Evolutionary conservation across 64 coral and sea anemone genomes (phyloP).

Genomic region (Actinia tenebrosa): DNA sequence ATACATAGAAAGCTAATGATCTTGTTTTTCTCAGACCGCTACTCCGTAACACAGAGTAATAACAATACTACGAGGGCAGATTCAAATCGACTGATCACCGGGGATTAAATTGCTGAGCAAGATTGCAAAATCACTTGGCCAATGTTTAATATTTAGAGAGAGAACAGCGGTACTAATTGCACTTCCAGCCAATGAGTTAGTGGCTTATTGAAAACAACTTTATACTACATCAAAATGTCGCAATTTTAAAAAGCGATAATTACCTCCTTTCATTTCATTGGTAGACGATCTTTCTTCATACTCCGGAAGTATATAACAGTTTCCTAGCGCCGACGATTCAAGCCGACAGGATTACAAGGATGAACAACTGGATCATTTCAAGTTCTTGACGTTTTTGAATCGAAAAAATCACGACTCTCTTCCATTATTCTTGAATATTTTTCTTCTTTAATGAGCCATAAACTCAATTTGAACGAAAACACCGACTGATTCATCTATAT

Average conservation of each 20-base stretch:
- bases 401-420: neutral
- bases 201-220: constrained; percentile 6
- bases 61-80: neutral
- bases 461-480: neutral
- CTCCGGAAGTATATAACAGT: constrained; percentile 22
- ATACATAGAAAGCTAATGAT: neutral
- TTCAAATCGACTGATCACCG: neutral
- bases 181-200: neutral
- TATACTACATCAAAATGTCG: constrained; percentile 15
- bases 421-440: neutral
- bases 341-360: neutral
- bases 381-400: neutral
- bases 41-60: neutral
- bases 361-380: neutral
- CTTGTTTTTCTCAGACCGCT: neutral
- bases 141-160: constrained; percentile 12
- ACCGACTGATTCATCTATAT: neutral
- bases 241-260: constrained; percentile 9
- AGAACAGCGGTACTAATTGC: neutral
- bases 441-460: neutral
- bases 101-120: neutral
- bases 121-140: neutral
- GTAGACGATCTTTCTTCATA: constrained; percentile 7
- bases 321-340: neutral
- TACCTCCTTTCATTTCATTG: constrained; percentile 9